Conservation (phyloP, 2,888 invertebrate species). For the Eristalis pertinax region DNA sequence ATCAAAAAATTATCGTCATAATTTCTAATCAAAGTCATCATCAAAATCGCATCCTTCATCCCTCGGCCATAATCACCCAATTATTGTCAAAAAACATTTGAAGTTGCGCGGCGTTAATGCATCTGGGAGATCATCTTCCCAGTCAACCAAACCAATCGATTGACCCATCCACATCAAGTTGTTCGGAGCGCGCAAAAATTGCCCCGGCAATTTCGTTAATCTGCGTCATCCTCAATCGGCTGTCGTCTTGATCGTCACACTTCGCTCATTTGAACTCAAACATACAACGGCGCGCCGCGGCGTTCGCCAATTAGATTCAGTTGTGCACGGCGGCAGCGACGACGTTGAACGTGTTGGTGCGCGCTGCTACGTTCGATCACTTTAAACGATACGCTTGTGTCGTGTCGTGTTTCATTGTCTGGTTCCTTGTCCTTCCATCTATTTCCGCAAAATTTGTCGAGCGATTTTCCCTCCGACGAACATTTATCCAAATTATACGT, state of each 20-base stretch:
- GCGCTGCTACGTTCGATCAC: constrained; percentile 67
- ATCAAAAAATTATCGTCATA: background rate
- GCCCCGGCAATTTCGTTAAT: constrained; percentile 62
- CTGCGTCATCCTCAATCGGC: constrained; percentile 57
- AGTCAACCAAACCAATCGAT: constrained; percentile 67
- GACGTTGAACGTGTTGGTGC: constrained; percentile 7
- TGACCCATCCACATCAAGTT: constrained; percentile 56
- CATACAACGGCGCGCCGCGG: background rate
- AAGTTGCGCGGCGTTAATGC: constrained; percentile 19
- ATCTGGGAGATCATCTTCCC: constrained; percentile 56
- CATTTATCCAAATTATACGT: constrained; percentile 69
- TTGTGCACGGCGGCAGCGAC: constrained; percentile 15
- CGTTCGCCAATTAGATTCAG: constrained; percentile 64
- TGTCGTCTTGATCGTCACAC: constrained; percentile 3
- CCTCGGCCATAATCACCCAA: constrained; percentile 54
- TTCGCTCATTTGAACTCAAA: background rate
- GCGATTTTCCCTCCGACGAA: constrained; percentile 33
- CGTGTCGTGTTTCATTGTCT: constrained; percentile 16
- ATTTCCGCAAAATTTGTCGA: constrained; percentile 60
- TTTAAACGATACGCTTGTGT: constrained; percentile 61
- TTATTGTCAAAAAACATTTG: constrained; percentile 59
- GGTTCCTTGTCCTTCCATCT: constrained; percentile 47
- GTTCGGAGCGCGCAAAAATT: constrained; percentile 46
- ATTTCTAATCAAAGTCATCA: constrained; percentile 33
- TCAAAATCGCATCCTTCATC: background rate